A percentile compares a stretch with the other conserved stretches of the same genome.
These are phyloP conservation scores for Merops nubicus DNA, from an alignment of 2,113 vertebrate genomes.

Conservation along the genomic window DNA sequence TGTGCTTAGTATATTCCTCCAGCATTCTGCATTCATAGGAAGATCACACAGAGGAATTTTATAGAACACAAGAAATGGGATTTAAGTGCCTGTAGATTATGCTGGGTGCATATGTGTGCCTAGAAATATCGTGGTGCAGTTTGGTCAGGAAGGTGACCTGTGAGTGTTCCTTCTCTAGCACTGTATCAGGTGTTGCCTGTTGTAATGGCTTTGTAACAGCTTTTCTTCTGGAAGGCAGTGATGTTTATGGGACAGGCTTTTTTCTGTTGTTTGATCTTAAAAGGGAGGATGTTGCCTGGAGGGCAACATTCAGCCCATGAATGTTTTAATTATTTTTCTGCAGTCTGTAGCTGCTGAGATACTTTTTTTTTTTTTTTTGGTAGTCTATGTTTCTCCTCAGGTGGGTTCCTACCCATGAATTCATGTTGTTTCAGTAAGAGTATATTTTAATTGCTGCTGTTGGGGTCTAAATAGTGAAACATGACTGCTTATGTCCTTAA, in stretches of 20 bases:
- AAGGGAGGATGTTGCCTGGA: not conserved
- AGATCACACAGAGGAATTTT: not conserved
- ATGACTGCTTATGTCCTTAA: not conserved
- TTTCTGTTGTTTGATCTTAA: not conserved
- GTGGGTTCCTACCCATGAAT: not conserved
- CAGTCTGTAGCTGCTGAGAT: not conserved
- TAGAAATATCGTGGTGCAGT: rapidly evolving
- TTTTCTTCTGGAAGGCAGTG: not conserved
- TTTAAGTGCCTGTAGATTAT: not conserved
- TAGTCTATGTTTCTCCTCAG: not conserved
- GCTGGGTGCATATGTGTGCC: not conserved
- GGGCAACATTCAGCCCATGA: not conserved
- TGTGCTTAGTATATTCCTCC: not conserved
- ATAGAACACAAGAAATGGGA: not conserved
- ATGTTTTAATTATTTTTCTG: not conserved
- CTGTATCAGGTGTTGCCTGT: not conserved
- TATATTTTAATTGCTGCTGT: not conserved
- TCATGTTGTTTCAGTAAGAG: not conserved
- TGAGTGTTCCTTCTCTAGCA: not conserved
- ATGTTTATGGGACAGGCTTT: not conserved
- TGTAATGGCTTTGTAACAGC: not conserved
- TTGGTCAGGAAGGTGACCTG: not conserved
- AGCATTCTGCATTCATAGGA: not conserved
- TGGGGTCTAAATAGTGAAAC: not conserved
- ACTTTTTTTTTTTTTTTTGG: not conserved